These are phyloP conservation scores for Leptopilina boulardi DNA, from an alignment of 1,140 invertebrate species.

Conservation along the genomic window DNA sequence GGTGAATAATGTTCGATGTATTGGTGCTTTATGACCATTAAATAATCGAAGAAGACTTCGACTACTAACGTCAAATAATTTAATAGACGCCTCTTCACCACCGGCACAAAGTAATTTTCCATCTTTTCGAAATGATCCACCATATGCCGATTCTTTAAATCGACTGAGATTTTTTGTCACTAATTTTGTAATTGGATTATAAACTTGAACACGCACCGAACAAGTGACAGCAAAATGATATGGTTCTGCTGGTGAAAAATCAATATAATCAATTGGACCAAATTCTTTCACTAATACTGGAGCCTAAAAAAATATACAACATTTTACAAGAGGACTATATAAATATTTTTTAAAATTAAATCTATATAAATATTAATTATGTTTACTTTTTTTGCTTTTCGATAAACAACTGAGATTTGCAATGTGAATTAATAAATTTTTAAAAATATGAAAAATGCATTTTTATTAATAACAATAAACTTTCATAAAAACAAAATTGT, in stretches of 20 bases:
- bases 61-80: slow-evolving; percentile 91
- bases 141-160: slow-evolving; percentile 91
- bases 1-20: slow-evolving; percentile 91
- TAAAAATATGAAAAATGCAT: too few relatives aligned
- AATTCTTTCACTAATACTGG: slow-evolving; percentile 94
- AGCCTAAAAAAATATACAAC: slow-evolving; percentile 80
- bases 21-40: slow-evolving; percentile 77
- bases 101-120: slow-evolving; percentile 90
- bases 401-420: too few relatives aligned
- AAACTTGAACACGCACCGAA: slow-evolving; percentile 93
- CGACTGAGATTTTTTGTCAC: slow-evolving; percentile 89
- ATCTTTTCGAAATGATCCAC: slow-evolving; percentile 90
- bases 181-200: slow-evolving; percentile 91
- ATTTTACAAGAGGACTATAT: slow-evolving; percentile 31
- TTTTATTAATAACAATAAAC: too few relatives aligned
- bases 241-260: slow-evolving; percentile 91
- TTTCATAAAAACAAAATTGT: too few relatives aligned
- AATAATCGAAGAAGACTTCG: slow-evolving; percentile 84
- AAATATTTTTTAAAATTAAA: slow-evolving; percentile 44
- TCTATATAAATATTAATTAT: not conserved
- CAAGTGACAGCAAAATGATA: slow-evolving; percentile 94
- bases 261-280: slow-evolving; percentile 92
- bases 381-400: too few relatives aligned
- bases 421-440: too few relatives aligned
- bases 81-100: slow-evolving; percentile 90